A percentile compares a stretch with the other conserved stretches of the same genome.
Conservation (phyloP, 2,113 vertebrate species). For the Cyanistes caeruleus region DNA sequence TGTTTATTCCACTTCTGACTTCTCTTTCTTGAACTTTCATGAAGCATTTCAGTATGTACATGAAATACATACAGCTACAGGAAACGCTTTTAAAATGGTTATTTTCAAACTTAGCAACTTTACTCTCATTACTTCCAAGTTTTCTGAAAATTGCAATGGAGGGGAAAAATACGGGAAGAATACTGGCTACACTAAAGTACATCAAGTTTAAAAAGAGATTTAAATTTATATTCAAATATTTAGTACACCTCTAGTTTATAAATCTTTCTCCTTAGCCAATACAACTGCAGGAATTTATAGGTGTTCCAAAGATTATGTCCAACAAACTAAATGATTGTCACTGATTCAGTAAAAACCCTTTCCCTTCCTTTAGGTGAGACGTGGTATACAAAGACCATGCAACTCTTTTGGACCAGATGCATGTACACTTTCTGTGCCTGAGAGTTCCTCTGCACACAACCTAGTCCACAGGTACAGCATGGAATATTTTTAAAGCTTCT, state of each 20-base stretch:
- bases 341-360: background rate
- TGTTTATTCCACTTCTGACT: background rate
- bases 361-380: background rate
- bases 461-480: background rate
- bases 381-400: background rate
- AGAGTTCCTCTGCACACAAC: background rate
- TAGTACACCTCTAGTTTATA: background rate
- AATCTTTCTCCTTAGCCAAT: background rate
- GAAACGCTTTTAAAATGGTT: background rate
- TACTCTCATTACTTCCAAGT: background rate
- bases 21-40: background rate
- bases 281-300: background rate
- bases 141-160: background rate
- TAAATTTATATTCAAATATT: background rate
- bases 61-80: background rate
- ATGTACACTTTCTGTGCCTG: background rate
- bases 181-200: background rate
- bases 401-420: background rate
- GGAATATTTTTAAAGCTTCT: background rate
- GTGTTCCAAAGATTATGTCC: background rate
- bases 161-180: background rate
- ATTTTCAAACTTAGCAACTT: background rate
- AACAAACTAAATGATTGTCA: background rate
- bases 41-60: background rate
- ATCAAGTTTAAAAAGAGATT: background rate